Evolutionary conservation across 2,797 vertebrate genomes (phyloP), one percentile per base, ranked within the genome.

Genomic region (Alcedo quadribrachys): DNA sequence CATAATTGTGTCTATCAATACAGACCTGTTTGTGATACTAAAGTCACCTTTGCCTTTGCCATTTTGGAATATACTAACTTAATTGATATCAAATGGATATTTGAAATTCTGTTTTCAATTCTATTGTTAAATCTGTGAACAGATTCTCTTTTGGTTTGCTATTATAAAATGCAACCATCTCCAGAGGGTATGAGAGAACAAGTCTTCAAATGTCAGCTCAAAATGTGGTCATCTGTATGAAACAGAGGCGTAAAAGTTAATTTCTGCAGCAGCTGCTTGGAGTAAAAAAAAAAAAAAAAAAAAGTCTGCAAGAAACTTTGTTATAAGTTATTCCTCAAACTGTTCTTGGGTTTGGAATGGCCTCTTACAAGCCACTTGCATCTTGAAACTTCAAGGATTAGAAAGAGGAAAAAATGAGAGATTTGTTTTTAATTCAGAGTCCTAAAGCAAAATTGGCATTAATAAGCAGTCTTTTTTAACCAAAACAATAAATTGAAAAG

Each of bases 361-460:
- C 48, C 79, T 90, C 79, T 76, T 87, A 57, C 55, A 87, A 90
- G 66, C 87, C 90, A 81, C 62, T 95, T 81, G 76, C 92, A 89
- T 92, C 88, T 91, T 94, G 69, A 94, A 92, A 85, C 85, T 89
- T 91, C 69, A 95, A 81, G 92, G 69, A 89, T 84, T 54, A 60
- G 84, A 92, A 86, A 81, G 78, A 87, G 86, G 92, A 87, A 93
- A 94, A 95, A 94, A 91, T 87, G 81, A 94, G 58, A 81, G 74
- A 94, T 95, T 93, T 91, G 66, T 68, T 96, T 96, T 94, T 93
- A 96, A 94, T 94, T 94, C 77, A 63, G 79, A 85, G 84, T 81
- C 90, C 94, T 92, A 79, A 94, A 96, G 88, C 80, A 92, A 93
- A 94, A 92, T 92, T 94, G 90, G 90, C 93, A 87, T 96, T 94